Conservation (phyloP, 2,113 vertebrate species). For the Cephalopterus ornatus region DNA sequence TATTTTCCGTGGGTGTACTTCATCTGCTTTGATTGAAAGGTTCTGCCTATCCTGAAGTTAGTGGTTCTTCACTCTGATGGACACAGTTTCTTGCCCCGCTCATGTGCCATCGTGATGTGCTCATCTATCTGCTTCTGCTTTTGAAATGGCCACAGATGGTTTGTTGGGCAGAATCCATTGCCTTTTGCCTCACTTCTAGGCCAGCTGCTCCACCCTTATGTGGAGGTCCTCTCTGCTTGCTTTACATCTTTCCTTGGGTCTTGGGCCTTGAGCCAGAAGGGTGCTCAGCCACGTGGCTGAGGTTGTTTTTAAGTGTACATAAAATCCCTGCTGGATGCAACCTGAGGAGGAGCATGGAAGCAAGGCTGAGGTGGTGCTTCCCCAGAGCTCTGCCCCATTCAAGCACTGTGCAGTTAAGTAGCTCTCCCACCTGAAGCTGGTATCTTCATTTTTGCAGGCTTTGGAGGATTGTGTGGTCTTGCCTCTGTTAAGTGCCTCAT, state of each 20-base stretch:
- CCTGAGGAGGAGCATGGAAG: not conserved
- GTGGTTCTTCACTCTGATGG: not conserved
- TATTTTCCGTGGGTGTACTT: not conserved
- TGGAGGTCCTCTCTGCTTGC: not conserved
- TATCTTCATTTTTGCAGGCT: not conserved
- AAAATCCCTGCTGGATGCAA: not conserved
- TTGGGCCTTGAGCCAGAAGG: not conserved
- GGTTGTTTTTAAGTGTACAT: not conserved
- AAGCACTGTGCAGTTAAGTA: no score
- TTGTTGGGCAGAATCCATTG: not conserved
- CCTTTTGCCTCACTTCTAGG: not conserved
- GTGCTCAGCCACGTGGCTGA: not conserved
- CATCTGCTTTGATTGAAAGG: not conserved
- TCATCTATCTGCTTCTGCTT: not conserved
- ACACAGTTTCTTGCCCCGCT: not conserved
- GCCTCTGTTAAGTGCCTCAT: rapidly evolving
- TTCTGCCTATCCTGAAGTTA: not conserved
- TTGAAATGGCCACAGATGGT: not conserved
- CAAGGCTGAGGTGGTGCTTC: not conserved
- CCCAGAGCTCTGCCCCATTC: rapidly evolving
- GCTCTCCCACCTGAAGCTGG: not conserved
- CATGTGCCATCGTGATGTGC: rapidly evolving
- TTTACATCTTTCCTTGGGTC: not conserved
- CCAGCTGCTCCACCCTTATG: not conserved
- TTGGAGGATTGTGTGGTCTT: rapidly evolving